Conservation (phyloP, 2,797 vertebrate genomes). For the Tokudaia tokunoshimensis region DNA sequence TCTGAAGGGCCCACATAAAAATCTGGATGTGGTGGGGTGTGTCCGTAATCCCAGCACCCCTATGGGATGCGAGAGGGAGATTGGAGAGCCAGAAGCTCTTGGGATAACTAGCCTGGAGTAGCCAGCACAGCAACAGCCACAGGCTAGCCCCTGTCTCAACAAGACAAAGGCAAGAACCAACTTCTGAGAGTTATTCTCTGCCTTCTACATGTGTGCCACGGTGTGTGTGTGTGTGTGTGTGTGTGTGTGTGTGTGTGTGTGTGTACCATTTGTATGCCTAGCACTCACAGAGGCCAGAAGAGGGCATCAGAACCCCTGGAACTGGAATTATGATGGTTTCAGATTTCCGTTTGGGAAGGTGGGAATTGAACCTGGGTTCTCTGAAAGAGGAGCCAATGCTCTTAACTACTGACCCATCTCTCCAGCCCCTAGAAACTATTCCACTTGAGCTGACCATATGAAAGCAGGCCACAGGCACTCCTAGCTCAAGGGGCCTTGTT, state of each 20-base stretch:
- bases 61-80: not conserved
- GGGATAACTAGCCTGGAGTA: not conserved
- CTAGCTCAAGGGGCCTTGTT: not conserved
- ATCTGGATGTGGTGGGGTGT: not conserved
- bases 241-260: not conserved
- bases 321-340: not conserved
- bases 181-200: not conserved
- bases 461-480: not conserved
- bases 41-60: not conserved
- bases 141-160: not conserved
- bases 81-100: not conserved
- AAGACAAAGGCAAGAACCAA: not conserved
- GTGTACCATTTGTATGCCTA: not conserved
- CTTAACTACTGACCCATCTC: not conserved
- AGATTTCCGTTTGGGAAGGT: not conserved
- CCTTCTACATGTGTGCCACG: not conserved
- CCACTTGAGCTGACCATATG: not conserved
- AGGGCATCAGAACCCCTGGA: not conserved
- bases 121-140: not conserved
- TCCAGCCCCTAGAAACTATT: not conserved
- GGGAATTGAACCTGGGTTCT: not conserved
- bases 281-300: not conserved
- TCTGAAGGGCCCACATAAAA: not conserved
- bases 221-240: not conserved
- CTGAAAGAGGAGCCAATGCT: not conserved